Base-by-base conservation (phyloP, 2,888 invertebrate species). In the Agonopterix heracliana region DNA sequence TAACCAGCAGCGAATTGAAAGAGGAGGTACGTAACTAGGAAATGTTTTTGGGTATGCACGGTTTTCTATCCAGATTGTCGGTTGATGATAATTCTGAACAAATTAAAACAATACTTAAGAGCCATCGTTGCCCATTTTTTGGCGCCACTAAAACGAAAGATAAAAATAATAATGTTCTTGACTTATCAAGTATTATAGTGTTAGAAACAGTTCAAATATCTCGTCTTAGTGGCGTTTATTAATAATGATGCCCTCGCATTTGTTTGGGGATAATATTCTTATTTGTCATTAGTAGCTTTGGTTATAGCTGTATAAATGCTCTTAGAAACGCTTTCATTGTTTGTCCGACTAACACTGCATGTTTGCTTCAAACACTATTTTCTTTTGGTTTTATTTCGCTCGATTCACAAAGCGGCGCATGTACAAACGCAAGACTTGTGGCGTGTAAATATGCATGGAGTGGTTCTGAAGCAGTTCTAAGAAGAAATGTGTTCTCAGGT, bases 1-100 rank as follows among this genome's bases (percentile, higher is more conserved):
- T 92, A 43, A 92, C 91, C 34, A 93, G 92, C 59, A 89, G 91
- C 50, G 93, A 93, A 75, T 77, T 93, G 9, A 90, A 89, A 61
- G 93, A 93, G 71, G 93, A 93, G 87, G 93, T 93, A 74, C 63
- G 80, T 64, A 13, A 26, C 3, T 26, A 26, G 26, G 26, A 26
- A 26, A 7, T 44, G 12, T 49, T 10, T 49, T 34, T 42, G 3
- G 12, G 26, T 35, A 11, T 14, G 9, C 26, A 26, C 26, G 26
- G 26, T 26, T 26, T 26, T 26, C 44, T 57, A 50, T 53, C 51
- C 51, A 57, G 59, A 47, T 57, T 60, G 55, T 54, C 54, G 63
- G 65, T 62, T 47, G 73, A 67, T 17, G 0, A 17, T 17, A 17
- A 3, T 17, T 17, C 17, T 3, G 17, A 2, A 17, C 17, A 17